These are phyloP conservation scores for Metopia argyrocephala DNA, from an alignment of 2,888 invertebrate genomes.

Conservation along the genomic window DNA sequence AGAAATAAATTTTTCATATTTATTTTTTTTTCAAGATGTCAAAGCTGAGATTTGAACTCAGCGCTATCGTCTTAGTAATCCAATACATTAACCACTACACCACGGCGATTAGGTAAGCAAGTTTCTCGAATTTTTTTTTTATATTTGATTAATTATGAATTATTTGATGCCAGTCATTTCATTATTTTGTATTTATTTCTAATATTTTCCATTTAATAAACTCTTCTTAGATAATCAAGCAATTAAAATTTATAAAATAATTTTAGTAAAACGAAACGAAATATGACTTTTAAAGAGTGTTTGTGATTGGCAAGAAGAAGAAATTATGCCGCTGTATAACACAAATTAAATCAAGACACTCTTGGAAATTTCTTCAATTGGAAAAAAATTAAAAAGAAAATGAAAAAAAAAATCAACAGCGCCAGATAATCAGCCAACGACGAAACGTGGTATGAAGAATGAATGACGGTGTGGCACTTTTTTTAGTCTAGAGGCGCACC, in stretches of 20 bases:
- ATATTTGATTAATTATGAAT: too few species aligned
- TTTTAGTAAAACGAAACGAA: slow-evolving; percentile 37
- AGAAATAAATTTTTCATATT: too few species aligned
- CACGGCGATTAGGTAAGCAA: too few species aligned
- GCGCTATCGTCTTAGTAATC: too few species aligned
- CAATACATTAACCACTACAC: too few species aligned
- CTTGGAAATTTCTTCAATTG: slow-evolving; percentile 30
- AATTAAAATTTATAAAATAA: slow-evolving; percentile 61
- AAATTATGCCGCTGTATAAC: background rate
- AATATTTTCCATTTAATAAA: slow-evolving; percentile 49
- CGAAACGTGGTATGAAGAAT: slow-evolving; percentile 13
- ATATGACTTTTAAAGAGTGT: background rate
- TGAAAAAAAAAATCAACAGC: slow-evolving; percentile 18
- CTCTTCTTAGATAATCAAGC: slow-evolving; percentile 58
- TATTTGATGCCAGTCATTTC: too few species aligned
- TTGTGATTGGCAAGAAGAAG: slow-evolving; percentile 13
- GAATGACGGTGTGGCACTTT: slow-evolving; percentile 11
- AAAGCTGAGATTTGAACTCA: too few species aligned
- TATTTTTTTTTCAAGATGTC: too few species aligned
- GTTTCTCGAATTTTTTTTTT: too few species aligned
- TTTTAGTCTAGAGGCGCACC: slow-evolving; percentile 50
- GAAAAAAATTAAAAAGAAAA: too few species aligned
- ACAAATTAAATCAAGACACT: slow-evolving; percentile 31
- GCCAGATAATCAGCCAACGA: slow-evolving; percentile 36
- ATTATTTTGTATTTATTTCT: too few species aligned